A percentile compares a stretch with the other conserved stretches of the same genome.
Conservation (phyloP, 2,888 invertebrate genomes). For the Mimachlamys varia region DNA sequence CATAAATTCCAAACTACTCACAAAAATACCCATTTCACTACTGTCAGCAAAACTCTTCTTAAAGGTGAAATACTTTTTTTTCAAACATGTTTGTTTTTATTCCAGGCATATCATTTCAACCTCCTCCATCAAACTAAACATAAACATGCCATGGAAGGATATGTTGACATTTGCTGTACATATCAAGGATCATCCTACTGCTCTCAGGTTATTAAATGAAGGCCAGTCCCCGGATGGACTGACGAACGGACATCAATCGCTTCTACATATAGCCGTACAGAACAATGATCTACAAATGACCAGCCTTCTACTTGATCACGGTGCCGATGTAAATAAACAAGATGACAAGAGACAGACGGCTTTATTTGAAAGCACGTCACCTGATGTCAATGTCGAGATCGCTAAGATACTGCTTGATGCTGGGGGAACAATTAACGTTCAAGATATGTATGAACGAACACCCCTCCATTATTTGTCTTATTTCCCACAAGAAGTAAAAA, state of each 20-base stretch:
- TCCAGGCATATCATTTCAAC: neutral
- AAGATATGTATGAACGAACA: conserved; percentile 9
- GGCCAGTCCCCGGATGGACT: neutral
- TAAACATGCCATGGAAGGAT: conserved; percentile 14
- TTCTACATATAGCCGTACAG: neutral
- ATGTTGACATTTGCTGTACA: neutral
- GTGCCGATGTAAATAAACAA: neutral
- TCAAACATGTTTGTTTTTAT: neutral
- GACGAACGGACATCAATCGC: neutral
- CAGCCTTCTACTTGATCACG: neutral
- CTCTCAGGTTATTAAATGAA: neutral
- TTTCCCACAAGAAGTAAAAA: neutral
- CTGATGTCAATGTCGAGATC: neutral
- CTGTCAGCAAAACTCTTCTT: no score
- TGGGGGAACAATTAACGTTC: neutral
- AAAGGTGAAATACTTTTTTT: neutral
- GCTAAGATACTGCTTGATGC: neutral
- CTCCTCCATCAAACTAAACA: neutral
- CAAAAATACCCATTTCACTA: no score
- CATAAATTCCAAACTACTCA: no score
- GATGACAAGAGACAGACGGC: neutral
- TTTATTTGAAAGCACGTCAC: neutral
- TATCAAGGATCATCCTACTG: neutral
- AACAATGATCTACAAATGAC: neutral
- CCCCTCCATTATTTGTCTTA: neutral